Base-by-base conservation (phyloP, 1,140 invertebrate species). In the Drosophila seguyi region DNA sequence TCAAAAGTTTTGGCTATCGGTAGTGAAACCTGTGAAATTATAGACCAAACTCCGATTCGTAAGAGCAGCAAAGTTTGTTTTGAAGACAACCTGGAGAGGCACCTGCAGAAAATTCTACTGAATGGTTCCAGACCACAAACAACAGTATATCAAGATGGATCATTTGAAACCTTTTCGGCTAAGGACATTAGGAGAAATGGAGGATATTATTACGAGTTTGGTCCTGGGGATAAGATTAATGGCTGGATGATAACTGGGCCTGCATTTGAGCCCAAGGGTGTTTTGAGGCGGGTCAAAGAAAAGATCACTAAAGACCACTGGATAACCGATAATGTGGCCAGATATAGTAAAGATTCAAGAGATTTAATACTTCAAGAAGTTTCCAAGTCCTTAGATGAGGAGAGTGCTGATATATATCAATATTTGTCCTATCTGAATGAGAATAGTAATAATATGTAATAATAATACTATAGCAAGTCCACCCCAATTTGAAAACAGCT, bases 401-500 rank as follows among this genome's bases (percentile, higher is more conserved):
- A 71, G 25, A 6, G 10, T 1, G 2, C 10, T 6, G 25, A 55
- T 14, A 16, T 71, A 10, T 56, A 56, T 29, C 13, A 67, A 8
- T 71, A 71, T 39, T 27, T 71, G 7, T 6, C 25, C 13, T 71
- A 68, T 39, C 6, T 71, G 11, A 36, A 38, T 11, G 16, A 67
- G 10, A 47, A 57, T 14, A 14, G 6, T 16, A 36, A 20, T 22
- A 39, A 18, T 10, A 8, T 13, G 0, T 20, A 8, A 14, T 20
- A 8, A 52, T 22, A 55, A 5, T n/a, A 16, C 34, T 3, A 3
- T 3, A 22, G 1, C 5, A 53, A 22, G 16, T 22, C 6, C 20
- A 47, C 7, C 25, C 11, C 2, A 29, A 57, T 20, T 14, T 6
- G 0, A 14, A 36, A 56, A 14, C 18, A 36, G n/a, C 8, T 61